These are phyloP conservation scores for Pemphredon lugubris DNA, from an alignment of 2,888 invertebrate species.

Conservation along the genomic window DNA sequence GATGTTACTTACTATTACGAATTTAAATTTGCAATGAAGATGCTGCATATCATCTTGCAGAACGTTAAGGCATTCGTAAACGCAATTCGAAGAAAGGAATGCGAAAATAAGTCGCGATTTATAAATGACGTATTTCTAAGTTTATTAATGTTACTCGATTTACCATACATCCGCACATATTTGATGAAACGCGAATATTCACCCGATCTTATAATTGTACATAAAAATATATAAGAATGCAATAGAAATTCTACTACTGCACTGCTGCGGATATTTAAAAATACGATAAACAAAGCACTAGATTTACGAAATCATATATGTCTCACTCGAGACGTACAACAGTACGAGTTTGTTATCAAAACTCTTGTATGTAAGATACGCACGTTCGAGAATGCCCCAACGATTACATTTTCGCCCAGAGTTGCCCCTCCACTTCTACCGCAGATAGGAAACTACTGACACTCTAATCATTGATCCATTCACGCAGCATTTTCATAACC, in stretches of 20 bases:
- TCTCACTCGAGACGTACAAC: neutral
- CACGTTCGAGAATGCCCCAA: conserved; percentile 54
- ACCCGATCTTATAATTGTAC: neutral
- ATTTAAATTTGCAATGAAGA: conserved; percentile 47
- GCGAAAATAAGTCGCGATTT: conserved; percentile 42
- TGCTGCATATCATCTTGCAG: conserved; percentile 46
- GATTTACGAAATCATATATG: neutral
- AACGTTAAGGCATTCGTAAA: conserved; percentile 53
- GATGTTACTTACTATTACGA: conserved; percentile 40
- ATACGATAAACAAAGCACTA: neutral
- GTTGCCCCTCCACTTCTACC: conserved; percentile 29
- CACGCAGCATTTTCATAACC: conserved; percentile 54
- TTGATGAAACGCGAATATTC: neutral
- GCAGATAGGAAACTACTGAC: conserved; percentile 36
- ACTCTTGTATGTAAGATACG: conserved; percentile 16
- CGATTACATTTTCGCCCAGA: conserved; percentile 37
- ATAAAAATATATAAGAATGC: neutral
- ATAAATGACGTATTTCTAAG: conserved; percentile 32
- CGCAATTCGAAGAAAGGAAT: conserved; percentile 30
- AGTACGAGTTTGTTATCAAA: neutral
- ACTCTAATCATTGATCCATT: conserved; percentile 24
- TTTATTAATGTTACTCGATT: conserved; percentile 31
- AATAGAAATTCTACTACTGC: neutral
- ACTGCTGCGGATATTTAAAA: neutral
- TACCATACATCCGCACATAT: conserved; percentile 32